phyloP scores from a whole-genome alignment of 2,113 vertebrate species.

The Spea multiplicata region DNA sequence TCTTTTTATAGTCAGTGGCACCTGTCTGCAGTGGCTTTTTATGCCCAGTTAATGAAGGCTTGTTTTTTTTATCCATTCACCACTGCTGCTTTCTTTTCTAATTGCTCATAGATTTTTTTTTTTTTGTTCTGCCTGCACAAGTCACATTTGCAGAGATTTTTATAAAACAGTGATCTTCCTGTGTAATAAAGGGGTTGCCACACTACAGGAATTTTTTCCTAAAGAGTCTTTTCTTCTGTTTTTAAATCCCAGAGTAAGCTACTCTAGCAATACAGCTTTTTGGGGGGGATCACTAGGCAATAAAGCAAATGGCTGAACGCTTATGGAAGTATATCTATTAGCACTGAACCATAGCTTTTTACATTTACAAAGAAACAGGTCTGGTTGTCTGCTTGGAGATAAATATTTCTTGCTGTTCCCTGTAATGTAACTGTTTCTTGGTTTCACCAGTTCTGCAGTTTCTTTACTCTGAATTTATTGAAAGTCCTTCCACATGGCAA shows the following conservation, averaged over 20 bases:
- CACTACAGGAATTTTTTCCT: neutral
- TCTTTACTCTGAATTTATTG: too few relatives aligned
- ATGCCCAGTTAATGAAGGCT: slow-evolving; percentile 44
- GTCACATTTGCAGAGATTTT: slow-evolving; percentile 8
- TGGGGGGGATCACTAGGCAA: neutral
- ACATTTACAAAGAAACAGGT: neutral
- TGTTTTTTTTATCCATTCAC: slow-evolving; percentile 24
- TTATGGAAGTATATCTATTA: neutral
- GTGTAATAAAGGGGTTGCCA: neutral
- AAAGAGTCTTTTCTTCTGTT: neutral
- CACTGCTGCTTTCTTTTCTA: slow-evolving; percentile 12
- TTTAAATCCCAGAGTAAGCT: neutral
- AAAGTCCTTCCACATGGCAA: too few relatives aligned
- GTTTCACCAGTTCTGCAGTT: too few relatives aligned
- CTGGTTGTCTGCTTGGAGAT: neutral
- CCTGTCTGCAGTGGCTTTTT: slow-evolving; percentile 43
- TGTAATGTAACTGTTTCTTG: too few relatives aligned
- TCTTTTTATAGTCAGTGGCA: slow-evolving; percentile 46
- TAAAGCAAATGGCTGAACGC: neutral
- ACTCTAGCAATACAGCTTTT: neutral
- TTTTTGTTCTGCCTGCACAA: neutral
- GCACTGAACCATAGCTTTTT: neutral
- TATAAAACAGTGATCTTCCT: slow-evolving; percentile 4
- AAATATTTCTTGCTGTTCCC: too few relatives aligned
- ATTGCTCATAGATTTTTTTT: slow-evolving; percentile 17